Evolutionary conservation across 2,888 invertebrate genomes (phyloP), one percentile per base, ranked within the genome.

Genomic region (Tromatobia lineatoria): DNA sequence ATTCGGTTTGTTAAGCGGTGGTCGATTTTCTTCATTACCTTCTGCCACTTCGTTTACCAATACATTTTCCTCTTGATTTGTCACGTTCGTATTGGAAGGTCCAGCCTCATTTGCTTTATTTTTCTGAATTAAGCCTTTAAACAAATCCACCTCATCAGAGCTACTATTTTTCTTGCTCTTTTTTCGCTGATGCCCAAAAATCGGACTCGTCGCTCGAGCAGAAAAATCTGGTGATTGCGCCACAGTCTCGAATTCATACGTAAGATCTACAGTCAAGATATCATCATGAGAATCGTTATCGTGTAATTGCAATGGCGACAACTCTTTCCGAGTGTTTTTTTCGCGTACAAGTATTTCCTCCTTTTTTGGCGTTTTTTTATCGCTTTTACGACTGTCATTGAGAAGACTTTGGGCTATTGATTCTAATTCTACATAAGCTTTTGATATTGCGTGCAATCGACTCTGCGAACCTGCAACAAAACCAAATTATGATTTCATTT

Each of bases 391-490:
- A 20, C 25, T 45, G 23, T 84, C 61, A 1, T 75, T 64, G n/a
- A 81, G 42, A 11, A 84, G 70, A 4, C 23, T 50, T 15, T 1
- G 2, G 0, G 70, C 23, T 29, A 78, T 52, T 0, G 81, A 75
- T 25, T 78, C 66, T 15, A 84, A 74, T 29, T 81, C 70, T 4
- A 50, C 57, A 74, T 78, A 81, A 2, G 84, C 84, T 70, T 70
- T 81, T 10, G 47, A 70, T 11, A 78, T 50, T 0, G 61, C 59
- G 0, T 78, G 84, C 20, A 66, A 66, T 18, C 81, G 81, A 45
- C 20, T 18, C 29, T 84, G 81, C 0, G 78, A 78, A 64, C 57
- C 84, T 84, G 75, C 8, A 81, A 69, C 10, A 66, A 38, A 23
- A 54, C 10, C 23, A 25, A 57, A 3, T 25, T 57, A 13, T 15